These are phyloP conservation scores for Lophura nycthemera DNA, from an alignment of 2,113 vertebrate genomes.

Conservation along the genomic window DNA sequence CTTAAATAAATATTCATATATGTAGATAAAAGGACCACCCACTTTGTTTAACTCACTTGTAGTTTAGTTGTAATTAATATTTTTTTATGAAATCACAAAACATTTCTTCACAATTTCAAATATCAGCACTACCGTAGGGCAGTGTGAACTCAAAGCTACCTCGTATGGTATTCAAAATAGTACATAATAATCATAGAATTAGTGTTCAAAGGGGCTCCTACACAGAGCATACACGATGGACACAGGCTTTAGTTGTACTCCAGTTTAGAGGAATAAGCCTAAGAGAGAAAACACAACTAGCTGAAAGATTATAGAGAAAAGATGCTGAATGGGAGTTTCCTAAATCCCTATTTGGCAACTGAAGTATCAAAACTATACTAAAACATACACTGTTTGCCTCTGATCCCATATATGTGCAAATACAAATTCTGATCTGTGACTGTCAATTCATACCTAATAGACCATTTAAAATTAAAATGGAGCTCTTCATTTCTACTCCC, in stretches of 20 bases:
- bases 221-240: neutral
- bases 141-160: neutral
- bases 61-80: neutral
- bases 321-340: neutral
- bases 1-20: neutral
- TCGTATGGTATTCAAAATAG: neutral
- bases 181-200: neutral
- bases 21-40: neutral
- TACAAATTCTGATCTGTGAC: neutral
- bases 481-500: neutral
- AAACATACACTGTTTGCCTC: neutral
- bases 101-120: neutral
- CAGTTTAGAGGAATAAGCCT: neutral
- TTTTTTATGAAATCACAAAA: neutral
- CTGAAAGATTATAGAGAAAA: neutral
- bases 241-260: neutral
- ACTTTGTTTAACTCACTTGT: neutral
- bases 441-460: neutral
- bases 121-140: neutral
- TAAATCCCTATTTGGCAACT: neutral
- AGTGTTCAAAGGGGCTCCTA: neutral
- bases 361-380: neutral
- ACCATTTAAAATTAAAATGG: neutral
- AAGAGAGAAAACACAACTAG: neutral
- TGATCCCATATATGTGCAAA: neutral